These are phyloP conservation scores for Epinotia nisella DNA, from an alignment of 2,888 invertebrate genomes.

Conservation along the genomic window DNA sequence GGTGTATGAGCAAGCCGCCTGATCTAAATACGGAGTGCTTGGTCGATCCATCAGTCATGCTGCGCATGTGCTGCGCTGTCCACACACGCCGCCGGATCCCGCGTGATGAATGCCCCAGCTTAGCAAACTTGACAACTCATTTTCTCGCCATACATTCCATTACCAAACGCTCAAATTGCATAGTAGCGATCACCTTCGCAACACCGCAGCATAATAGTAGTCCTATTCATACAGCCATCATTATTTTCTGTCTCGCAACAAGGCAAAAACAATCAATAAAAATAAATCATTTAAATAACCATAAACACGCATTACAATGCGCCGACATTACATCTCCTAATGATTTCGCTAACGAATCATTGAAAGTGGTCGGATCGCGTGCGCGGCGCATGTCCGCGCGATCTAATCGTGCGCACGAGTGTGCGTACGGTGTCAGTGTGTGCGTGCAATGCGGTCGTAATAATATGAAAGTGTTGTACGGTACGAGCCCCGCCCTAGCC, in stretches of 20 bases:
- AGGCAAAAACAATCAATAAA: constrained; percentile 85
- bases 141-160: constrained; percentile 80
- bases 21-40: constrained; percentile 51
- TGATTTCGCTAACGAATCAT: constrained; percentile 85
- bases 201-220: constrained; percentile 76
- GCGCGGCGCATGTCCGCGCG: constrained; percentile 69
- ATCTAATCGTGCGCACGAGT: constrained; percentile 59
- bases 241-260: constrained; percentile 84
- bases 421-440: constrained; percentile 53
- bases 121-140: constrained; percentile 81
- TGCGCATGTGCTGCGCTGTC: constrained; percentile 44
- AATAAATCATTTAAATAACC: constrained; percentile 85
- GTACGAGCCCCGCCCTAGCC: constrained; percentile 83
- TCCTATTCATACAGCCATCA: constrained; percentile 79
- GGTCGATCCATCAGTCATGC: constrained; percentile 58
- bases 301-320: constrained; percentile 84
- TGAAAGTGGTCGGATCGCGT: constrained; percentile 83
- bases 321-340: constrained; percentile 84
- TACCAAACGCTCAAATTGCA: constrained; percentile 80
- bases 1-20: constrained; percentile 32
- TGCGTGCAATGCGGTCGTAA: constrained; percentile 75
- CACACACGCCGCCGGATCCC: constrained; percentile 50
- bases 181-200: constrained; percentile 80
- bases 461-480: constrained; percentile 84
- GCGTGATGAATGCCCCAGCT: constrained; percentile 72